phyloP scores from a whole-genome alignment of 2,797 vertebrate species.

The Cirrhinus molitorella region DNA sequence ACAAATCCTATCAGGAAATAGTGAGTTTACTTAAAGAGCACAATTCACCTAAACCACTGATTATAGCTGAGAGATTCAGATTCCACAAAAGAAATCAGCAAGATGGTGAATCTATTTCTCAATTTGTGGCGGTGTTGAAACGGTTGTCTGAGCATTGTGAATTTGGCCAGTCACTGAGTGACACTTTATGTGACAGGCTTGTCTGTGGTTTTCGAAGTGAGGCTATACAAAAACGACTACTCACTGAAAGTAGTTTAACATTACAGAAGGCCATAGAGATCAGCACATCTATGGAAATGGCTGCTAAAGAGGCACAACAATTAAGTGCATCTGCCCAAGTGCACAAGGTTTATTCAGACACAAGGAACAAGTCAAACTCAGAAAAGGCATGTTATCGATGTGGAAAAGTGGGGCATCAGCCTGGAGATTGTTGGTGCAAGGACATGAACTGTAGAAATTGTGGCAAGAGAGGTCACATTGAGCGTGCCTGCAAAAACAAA shows the following conservation, averaged over 20 bases:
- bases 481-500: constrained; percentile 40
- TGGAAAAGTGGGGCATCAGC: neutral
- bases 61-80: neutral
- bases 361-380: neutral
- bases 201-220: constrained; percentile 23
- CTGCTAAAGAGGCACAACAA: neutral
- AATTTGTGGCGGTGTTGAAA: neutral
- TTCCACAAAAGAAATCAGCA: neutral
- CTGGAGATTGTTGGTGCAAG: constrained; percentile 20
- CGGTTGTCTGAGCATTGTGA: neutral
- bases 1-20: neutral
- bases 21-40: neutral
- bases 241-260: constrained; percentile 14
- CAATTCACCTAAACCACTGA: neutral
- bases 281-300: constrained; percentile 20
- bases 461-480: constrained; percentile 34
- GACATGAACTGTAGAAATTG: constrained; percentile 35
- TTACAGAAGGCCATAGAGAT: constrained; percentile 6
- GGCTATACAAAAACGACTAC: constrained; percentile 4
- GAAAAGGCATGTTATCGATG: neutral
- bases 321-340: neutral
- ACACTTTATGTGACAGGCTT: neutral
- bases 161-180: neutral
- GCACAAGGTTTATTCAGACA: neutral
- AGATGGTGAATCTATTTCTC: neutral